phyloP scores from a whole-genome alignment of 2,113 vertebrate genomes.

The Patagioenas fasciata region DNA sequence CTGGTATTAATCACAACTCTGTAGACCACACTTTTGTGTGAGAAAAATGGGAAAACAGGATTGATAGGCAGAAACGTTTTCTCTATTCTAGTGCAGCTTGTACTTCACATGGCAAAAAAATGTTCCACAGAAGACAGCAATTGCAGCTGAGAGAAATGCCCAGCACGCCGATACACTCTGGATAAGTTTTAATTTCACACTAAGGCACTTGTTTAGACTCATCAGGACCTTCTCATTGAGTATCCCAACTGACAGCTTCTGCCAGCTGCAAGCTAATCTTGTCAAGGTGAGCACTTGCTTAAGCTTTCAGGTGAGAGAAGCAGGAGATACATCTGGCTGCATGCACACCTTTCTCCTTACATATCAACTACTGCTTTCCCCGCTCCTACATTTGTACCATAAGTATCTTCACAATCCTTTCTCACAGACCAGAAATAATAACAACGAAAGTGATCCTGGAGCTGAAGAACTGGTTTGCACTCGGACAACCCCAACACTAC shows the following conservation, averaged over 20 bases:
- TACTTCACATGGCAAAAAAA: background rate
- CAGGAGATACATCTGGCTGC: background rate
- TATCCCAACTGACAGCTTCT: background rate
- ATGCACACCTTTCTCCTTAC: background rate
- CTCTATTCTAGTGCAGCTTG: background rate
- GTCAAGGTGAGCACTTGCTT: background rate
- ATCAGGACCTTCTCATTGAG: background rate
- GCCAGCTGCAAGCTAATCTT: background rate
- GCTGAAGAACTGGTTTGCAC: background rate
- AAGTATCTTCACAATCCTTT: background rate
- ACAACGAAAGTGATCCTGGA: background rate
- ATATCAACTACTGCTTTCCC: background rate
- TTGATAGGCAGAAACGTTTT: background rate
- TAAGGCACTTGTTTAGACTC: background rate
- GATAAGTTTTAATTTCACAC: background rate
- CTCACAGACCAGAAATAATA: background rate
- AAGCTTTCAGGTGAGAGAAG: background rate
- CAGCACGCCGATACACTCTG: background rate
- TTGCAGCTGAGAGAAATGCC: background rate
- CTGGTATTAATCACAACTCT: background rate
- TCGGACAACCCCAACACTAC: background rate
- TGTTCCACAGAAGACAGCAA: background rate
- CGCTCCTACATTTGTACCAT: accelerated
- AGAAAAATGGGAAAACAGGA: background rate
- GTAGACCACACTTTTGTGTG: background rate